Evolutionary conservation across 2,113 vertebrate species (phyloP), one percentile per base, ranked within the genome.

Genomic region (Ramphastos sulfuratus): DNA sequence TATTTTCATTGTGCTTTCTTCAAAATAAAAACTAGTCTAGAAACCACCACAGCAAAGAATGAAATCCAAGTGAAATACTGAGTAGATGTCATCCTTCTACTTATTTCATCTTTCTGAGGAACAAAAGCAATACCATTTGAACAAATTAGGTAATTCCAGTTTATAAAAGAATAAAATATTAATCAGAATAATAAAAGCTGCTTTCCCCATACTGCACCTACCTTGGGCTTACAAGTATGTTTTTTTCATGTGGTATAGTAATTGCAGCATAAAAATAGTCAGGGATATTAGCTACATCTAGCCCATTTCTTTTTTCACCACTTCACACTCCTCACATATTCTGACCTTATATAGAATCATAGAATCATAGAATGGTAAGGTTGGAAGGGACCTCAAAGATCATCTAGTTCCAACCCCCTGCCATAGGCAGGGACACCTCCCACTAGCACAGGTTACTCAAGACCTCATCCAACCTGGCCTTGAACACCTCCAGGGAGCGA

Each of bases 301-400:
- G 6, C 11, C 17, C 10, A 6, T 52, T 87, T 9, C 4, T 3
- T 5, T 14, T 90, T 92, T 85, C 6, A 50, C 30, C 20, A 55
- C 9, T 46, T 15, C 10, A 33, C 6, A 3, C 1, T 4, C 14
- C 6, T 54, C 31, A n/a, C 2, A 7, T 13, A 1, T 59, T 87
- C 28, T 70, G 37, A 17, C 6, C 7, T 39, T 85, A 37, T n/a
- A n/a, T n/a, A n/a, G n/a, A n/a, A n/a, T n/a, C n/a, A n/a, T n/a
- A n/a, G n/a, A n/a, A n/a, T n/a, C n/a, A n/a, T n/a, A n/a, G n/a
- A n/a, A n/a, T n/a, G n/a, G n/a, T n/a, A n/a, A n/a, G n/a, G n/a
- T n/a, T n/a, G n/a, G n/a, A n/a, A n/a, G n/a, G n/a, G n/a, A n/a
- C n/a, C n/a, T n/a, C n/a, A n/a, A n/a, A n/a, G n/a, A n/a, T n/a